phyloP scores from a whole-genome alignment of 2,113 vertebrate species.

The Cephalopterus ornatus region DNA sequence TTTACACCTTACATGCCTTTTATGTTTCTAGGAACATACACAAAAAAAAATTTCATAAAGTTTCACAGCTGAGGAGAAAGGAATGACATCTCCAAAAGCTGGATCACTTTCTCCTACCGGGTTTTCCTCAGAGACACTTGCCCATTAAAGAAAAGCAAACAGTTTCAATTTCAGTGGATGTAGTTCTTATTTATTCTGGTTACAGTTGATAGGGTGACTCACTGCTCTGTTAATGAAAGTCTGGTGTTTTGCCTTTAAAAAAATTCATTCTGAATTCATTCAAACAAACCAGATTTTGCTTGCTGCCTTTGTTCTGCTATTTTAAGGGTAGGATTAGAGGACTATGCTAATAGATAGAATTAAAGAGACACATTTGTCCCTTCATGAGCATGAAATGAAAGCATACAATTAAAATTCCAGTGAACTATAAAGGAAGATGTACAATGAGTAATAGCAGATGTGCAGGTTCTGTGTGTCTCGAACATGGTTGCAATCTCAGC shows the following conservation, averaged over 20 bases:
- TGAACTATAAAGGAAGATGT: background rate
- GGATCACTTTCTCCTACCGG: constrained; percentile 29
- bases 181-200: constrained; percentile 62
- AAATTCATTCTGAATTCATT: constrained; percentile 41
- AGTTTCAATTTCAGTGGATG: constrained; percentile 60
- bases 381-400: constrained; percentile 33
- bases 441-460: background rate
- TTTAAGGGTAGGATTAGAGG: constrained; percentile 32
- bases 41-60: background rate
- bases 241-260: constrained; percentile 25
- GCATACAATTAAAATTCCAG: background rate
- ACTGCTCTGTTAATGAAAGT: constrained; percentile 59
- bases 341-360: constrained; percentile 9
- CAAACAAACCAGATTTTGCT: constrained; percentile 40
- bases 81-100: constrained; percentile 30
- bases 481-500: background rate
- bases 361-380: background rate
- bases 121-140: constrained; percentile 46
- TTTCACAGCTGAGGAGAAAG: constrained; percentile 45
- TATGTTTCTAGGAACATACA: background rate
- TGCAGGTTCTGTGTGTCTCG: background rate
- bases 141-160: constrained; percentile 45
- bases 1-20: background rate
- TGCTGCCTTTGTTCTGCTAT: constrained; percentile 21
- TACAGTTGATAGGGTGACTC: constrained; percentile 66